Conservation (phyloP, 2,888 invertebrate species). For the Dorcus hopei region DNA sequence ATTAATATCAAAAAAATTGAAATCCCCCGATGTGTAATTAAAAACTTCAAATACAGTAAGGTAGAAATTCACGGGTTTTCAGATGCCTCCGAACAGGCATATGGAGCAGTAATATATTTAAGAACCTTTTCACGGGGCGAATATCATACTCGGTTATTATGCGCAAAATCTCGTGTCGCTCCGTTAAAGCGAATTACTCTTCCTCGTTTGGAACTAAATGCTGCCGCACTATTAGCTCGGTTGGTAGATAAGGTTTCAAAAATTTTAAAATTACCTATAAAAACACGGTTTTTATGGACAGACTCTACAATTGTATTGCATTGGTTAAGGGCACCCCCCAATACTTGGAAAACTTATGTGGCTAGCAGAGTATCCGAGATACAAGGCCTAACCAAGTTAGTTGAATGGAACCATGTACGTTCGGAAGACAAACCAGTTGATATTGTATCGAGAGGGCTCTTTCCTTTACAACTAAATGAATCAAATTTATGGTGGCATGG, state of each 20-base stretch:
- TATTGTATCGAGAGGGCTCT: background rate
- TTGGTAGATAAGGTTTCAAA: background rate
- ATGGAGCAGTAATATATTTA: conserved; percentile 1
- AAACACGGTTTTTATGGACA: conserved; percentile 14
- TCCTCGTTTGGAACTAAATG: conserved; percentile 2
- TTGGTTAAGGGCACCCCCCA: conserved; percentile 14
- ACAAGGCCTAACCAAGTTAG: background rate
- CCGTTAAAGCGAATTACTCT: conserved; percentile 2
- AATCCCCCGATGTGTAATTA: too few relatives aligned
- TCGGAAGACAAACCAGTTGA: conserved; percentile 10
- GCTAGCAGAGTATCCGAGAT: too few relatives aligned
- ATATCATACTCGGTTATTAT: background rate
- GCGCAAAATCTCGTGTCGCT: conserved; percentile 3
- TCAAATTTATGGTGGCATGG: conserved; percentile 14
- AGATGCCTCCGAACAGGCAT: conserved; percentile 1
- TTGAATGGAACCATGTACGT: conserved; percentile 13
- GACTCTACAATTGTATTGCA: conserved; percentile 11
- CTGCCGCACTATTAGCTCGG: background rate
- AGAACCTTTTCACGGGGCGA: background rate
- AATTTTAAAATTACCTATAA: background rate
- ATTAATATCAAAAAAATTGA: too few relatives aligned
- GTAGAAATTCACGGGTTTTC: background rate
- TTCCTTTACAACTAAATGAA: background rate
- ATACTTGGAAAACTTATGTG: background rate
- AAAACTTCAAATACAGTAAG: too few relatives aligned